Evolutionary conservation across 2,888 invertebrate genomes (phyloP), one percentile per base, ranked within the genome.

Genomic region (Atrina japonica): DNA sequence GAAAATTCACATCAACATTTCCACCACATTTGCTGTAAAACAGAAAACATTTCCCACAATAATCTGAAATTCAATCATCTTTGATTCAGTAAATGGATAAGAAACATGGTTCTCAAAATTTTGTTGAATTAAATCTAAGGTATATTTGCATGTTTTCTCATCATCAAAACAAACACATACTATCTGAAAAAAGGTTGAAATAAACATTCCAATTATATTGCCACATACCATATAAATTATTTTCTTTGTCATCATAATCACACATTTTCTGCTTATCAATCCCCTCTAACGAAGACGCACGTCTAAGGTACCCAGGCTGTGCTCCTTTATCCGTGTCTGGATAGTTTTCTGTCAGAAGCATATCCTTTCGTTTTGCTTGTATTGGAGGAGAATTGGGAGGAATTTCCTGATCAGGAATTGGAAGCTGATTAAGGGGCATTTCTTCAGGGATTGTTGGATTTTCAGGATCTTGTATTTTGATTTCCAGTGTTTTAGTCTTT

Each of bases 391-490:
- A 65, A 29, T 72, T 75, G 23, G 65, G 70, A 21, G 74, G 73
- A n/a, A 61, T 52, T 14, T 75, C 73, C 18, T 73, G 70, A 21
- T 78, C 77, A 1, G 76, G 59, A 29, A 73, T 60, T 16, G 75
- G 77, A 56, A 86, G 77, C 43, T 83, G 83, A 71, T 85, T 84
- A 14, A 86, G 82, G 5, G 45, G 18, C 6, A 3, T 6, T 6
- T 61, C 58, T 18, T 73, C 76, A 11, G 69, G 67, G 23, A 76
- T 77, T 0, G 83, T 80, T 6, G 87, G 86, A 66, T 87, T 85
- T 66, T 87, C 87, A 6, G 86, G 83, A 60, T 86, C 86, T 14
- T 68, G 75, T 23, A 63, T 66, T 29, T 70, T 73, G 1, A 73
- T 56, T 25, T 82, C 78, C 25, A 75, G 58, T 41, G 72, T 75